Evolutionary conservation across 2,113 vertebrate species (phyloP).

Genomic region (Phalacrocorax pelagicus): DNA sequence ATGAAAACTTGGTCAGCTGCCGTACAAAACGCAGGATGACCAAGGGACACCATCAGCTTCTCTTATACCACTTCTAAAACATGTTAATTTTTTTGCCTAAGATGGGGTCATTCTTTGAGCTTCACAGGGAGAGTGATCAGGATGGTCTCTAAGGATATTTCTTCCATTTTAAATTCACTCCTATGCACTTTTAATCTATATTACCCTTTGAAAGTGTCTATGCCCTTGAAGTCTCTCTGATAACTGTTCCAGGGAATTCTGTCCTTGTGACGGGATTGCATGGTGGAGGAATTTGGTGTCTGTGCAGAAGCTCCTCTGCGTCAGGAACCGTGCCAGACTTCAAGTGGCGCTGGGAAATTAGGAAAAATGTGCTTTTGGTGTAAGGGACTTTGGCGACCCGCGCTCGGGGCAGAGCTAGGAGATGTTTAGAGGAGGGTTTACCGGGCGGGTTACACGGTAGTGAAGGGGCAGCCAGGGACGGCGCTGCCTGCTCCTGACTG

Average conservation of each 20-base stretch:
- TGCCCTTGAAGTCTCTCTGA: background rate
- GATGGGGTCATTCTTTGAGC: background rate
- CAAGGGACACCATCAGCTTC: background rate
- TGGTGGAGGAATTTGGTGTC: background rate
- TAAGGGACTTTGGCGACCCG: rapidly evolving
- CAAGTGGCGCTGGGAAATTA: background rate
- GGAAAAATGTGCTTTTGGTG: background rate
- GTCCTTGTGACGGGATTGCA: background rate
- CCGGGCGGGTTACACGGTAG: background rate
- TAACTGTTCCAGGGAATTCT: background rate
- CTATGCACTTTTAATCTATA: background rate
- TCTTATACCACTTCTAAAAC: background rate
- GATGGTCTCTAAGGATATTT: background rate
- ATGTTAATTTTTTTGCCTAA: rapidly evolving
- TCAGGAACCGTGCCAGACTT: background rate
- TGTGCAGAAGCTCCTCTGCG: background rate
- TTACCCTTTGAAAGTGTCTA: background rate
- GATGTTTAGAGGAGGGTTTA: background rate
- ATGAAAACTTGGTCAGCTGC: background rate
- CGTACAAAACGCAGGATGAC: background rate
- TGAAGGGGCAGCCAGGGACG: rapidly evolving
- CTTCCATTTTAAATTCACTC: background rate
- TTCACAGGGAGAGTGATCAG: background rate
- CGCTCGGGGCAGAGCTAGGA: background rate
- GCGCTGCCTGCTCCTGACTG: background rate